Evolutionary conservation across 2,797 vertebrate genomes (phyloP).

Genomic region (Champsocephalus gunnari): DNA sequence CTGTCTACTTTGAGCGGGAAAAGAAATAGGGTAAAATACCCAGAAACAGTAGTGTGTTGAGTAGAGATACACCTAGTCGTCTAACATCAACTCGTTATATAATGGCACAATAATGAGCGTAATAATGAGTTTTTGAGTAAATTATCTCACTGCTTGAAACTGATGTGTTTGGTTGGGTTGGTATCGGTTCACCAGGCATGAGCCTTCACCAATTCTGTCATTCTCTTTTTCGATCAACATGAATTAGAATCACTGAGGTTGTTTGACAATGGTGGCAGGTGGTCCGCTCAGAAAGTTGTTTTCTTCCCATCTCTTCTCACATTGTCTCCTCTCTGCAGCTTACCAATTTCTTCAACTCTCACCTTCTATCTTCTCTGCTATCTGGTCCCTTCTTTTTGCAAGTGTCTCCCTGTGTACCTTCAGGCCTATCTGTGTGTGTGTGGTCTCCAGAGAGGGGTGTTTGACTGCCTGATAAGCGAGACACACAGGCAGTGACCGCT

Average conservation of each 20-base stretch:
- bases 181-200: not conserved
- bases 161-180: too few relatives aligned
- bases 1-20: too few relatives aligned
- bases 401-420: constrained; percentile 13
- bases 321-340: constrained; percentile 20
- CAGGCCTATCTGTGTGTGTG: constrained; percentile 28
- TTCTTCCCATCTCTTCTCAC: not conserved
- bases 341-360: constrained; percentile 21
- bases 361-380: constrained; percentile 31
- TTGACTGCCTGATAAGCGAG: constrained; percentile 75
- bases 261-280: constrained; percentile 39
- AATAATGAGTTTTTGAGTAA: too few relatives aligned
- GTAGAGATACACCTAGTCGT: too few relatives aligned
- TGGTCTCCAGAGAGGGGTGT: constrained; percentile 66
- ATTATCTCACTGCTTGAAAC: too few relatives aligned
- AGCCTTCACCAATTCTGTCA: constrained; percentile 1
- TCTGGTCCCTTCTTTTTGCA: constrained; percentile 21
- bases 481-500: constrained; percentile 77
- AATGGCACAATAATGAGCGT: too few relatives aligned
- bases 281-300: constrained; percentile 20
- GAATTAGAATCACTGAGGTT: constrained; percentile 48
- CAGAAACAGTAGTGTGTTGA: too few relatives aligned
- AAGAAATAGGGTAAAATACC: too few relatives aligned
- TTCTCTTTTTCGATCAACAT: constrained; percentile 37
- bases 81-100: too few relatives aligned